A percentile compares a stretch with the other conserved stretches of the same genome.
Evolutionary conservation across 2,797 vertebrate genomes (phyloP).

Genomic region (Mormyrus hasselquistii): DNA sequence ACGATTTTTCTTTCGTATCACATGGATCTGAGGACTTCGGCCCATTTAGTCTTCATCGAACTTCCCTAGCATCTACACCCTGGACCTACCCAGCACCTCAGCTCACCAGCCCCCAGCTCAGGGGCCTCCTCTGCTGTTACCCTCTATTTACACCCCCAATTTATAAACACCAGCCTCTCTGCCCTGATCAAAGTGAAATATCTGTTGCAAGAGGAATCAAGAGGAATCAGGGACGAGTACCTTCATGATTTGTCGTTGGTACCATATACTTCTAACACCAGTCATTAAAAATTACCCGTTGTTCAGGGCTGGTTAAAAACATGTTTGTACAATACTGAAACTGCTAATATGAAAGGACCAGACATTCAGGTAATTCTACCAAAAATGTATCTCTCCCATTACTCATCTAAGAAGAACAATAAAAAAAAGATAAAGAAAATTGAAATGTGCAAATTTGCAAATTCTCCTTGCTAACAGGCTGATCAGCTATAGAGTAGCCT

Average conservation of each 20-base stretch:
- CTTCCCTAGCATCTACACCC: background rate
- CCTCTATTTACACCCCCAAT: background rate
- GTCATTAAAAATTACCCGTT: background rate
- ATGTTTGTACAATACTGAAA: background rate
- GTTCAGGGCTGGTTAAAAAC: background rate
- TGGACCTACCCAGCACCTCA: background rate
- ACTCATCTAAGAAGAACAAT: background rate
- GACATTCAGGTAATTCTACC: background rate
- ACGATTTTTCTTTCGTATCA: background rate
- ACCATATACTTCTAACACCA: background rate
- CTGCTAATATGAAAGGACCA: background rate
- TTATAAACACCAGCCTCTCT: background rate
- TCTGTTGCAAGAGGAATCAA: background rate
- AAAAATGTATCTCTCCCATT: background rate
- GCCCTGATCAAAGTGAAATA: background rate
- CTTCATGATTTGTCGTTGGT: no score
- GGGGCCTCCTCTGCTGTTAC: background rate
- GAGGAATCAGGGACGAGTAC: background rate
- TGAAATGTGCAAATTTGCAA: background rate
- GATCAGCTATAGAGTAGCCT: background rate
- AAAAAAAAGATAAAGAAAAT: background rate
- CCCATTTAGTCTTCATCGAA: background rate
- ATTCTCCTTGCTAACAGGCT: background rate
- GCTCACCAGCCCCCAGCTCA: background rate
- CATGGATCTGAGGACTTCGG: background rate